A percentile compares a stretch with the other conserved stretches of the same genome.
phyloP scores from a whole-genome alignment of 2,888 invertebrate genomes.

The Tortrix viridana region DNA sequence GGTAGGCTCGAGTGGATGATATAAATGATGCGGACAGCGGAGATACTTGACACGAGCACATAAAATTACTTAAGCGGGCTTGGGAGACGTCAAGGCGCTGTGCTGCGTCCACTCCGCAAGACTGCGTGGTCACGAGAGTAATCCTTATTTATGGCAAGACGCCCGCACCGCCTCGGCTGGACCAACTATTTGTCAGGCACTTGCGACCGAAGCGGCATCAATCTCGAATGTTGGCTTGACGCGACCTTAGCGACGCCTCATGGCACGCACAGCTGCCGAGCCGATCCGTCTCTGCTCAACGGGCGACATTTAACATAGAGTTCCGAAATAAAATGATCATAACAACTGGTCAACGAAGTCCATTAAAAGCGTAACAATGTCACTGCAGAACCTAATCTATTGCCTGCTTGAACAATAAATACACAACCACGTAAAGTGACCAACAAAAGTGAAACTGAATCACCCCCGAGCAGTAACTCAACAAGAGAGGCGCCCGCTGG shows the following conservation, averaged over 20 bases:
- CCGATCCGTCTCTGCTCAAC: constrained; percentile 49
- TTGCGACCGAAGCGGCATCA: constrained; percentile 67
- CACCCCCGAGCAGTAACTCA: constrained; percentile 61
- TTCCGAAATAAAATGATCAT: constrained; percentile 47
- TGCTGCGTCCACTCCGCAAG: constrained; percentile 70
- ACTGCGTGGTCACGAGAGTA: constrained; percentile 76
- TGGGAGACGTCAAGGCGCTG: constrained; percentile 58
- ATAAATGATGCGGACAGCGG: constrained; percentile 59
- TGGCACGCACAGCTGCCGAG: constrained; percentile 45
- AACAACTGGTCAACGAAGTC: constrained; percentile 41
- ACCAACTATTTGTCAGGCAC: constrained; percentile 78
- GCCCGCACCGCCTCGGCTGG: constrained; percentile 75
- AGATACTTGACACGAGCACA: constrained; percentile 63
- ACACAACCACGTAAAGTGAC: constrained; percentile 66
- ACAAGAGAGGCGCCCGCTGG: constrained; percentile 62
- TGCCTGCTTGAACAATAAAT: constrained; percentile 63
- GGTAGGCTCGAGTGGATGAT: constrained; percentile 39
- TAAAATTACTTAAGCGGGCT: constrained; percentile 52
- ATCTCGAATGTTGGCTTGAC: constrained; percentile 70
- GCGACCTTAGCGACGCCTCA: constrained; percentile 40
- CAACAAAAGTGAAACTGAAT: constrained; percentile 77
- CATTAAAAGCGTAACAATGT: constrained; percentile 52
- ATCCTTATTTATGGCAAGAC: constrained; percentile 85
- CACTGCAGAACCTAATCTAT: constrained; percentile 57
- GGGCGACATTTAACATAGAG: constrained; percentile 51